Percentiles rank a stretch among this genome's conserved stretches.
phyloP scores from a whole-genome alignment of 2,113 vertebrate genomes.

The Cheirogaleus medius region DNA sequence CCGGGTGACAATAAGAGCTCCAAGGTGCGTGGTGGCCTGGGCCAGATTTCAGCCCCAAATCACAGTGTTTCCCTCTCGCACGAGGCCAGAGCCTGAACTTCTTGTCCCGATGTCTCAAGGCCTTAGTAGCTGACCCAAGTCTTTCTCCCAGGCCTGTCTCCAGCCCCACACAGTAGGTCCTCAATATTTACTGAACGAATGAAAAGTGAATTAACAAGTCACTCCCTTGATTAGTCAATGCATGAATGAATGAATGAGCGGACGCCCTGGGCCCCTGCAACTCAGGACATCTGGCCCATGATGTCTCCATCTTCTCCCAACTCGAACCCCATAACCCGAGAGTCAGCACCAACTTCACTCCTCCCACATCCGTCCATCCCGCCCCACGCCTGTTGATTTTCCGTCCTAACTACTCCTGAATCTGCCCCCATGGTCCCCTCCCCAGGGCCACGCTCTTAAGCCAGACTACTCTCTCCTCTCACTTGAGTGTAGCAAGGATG shows the following conservation, averaged over 20 bases:
- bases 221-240: background rate
- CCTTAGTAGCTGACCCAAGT: fast-evolving
- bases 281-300: background rate
- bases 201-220: background rate
- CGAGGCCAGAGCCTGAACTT: background rate
- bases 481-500: background rate
- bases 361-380: fast-evolving
- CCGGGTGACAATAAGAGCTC: background rate
- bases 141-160: background rate
- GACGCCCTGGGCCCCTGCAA: background rate
- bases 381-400: fast-evolving
- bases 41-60: fast-evolving
- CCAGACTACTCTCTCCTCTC: background rate
- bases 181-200: background rate
- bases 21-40: fast-evolving
- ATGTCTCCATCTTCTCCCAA: background rate
- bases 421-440: background rate
- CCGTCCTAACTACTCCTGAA: background rate
- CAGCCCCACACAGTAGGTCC: background rate
- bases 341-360: fast-evolving
- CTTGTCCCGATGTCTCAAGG: background rate
- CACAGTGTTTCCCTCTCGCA: fast-evolving
- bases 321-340: background rate
- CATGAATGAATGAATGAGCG: background rate
- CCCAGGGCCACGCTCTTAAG: background rate